phyloP scores from a whole-genome alignment of 2,113 vertebrate genomes.

The Barnardius zonarius region DNA sequence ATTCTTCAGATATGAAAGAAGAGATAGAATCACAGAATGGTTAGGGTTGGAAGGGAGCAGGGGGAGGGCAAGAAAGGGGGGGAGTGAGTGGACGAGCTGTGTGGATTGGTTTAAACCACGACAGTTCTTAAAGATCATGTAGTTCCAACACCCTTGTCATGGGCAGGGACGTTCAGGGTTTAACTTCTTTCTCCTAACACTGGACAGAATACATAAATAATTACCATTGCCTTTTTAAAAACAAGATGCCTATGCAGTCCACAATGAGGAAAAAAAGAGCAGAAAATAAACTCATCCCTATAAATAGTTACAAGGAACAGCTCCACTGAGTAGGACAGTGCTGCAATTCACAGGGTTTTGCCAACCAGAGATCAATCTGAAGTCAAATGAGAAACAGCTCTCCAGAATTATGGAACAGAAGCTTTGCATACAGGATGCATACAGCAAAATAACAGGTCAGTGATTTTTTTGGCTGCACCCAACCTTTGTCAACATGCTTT shows the following conservation, averaged over 20 bases:
- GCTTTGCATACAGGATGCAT: background rate
- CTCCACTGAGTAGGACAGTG: background rate
- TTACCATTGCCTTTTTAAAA: background rate
- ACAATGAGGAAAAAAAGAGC: background rate
- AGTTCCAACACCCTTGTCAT: background rate
- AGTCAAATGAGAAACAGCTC: background rate
- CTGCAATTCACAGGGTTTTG: background rate
- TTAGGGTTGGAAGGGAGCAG: background rate
- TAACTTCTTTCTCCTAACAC: background rate
- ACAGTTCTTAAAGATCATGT: background rate
- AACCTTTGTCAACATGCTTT: background rate
- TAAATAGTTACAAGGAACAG: background rate
- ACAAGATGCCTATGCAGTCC: background rate
- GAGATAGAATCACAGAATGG: background rate
- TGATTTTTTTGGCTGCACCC: background rate
- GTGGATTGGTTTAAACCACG: too few relatives aligned
- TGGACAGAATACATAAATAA: background rate
- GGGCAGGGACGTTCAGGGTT: background rate
- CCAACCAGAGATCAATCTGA: background rate
- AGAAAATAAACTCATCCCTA: background rate
- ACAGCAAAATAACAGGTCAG: background rate
- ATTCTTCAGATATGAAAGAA: background rate
- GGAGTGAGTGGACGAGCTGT: too few relatives aligned
- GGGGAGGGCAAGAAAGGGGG: too few relatives aligned
- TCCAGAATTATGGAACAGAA: background rate